These are phyloP conservation scores for Doryteuthis pealeii DNA, from an alignment of 1,140 invertebrate genomes.

Conservation along the genomic window DNA sequence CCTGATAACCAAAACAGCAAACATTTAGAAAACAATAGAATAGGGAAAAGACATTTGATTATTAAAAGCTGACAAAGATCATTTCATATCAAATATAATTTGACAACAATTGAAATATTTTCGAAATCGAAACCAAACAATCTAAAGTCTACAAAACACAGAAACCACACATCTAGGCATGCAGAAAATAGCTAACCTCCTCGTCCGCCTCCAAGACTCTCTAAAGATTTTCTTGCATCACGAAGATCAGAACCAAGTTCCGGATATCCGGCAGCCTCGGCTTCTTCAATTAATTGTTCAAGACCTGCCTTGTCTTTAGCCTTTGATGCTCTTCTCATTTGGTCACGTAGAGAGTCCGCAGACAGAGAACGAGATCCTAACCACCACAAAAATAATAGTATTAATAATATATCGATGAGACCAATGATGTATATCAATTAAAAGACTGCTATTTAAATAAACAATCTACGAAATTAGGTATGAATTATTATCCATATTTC, in stretches of 20 bases:
- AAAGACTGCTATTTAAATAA: no score
- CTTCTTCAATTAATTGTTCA: not conserved
- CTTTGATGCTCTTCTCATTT: not conserved
- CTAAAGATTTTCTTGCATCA: not conserved
- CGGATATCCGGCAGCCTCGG: not conserved
- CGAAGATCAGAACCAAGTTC: constrained; percentile 1
- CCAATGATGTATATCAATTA: no score
- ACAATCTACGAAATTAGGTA: no score
- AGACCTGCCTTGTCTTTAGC: not conserved
- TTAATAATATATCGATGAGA: no score
- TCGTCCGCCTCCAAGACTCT: not conserved
- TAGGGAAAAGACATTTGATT: not conserved
- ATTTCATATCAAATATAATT: no score
- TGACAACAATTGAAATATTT: no score
- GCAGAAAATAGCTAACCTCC: not conserved
- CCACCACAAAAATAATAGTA: no score
- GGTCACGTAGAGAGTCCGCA: not conserved
- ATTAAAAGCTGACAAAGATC: no score
- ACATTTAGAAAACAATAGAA: no score
- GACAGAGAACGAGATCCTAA: not conserved
- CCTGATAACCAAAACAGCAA: not conserved
- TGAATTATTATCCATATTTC: no score
- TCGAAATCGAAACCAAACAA: no score
- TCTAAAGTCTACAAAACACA: no score
- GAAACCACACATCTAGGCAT: not conserved